phyloP scores from a whole-genome alignment of 2,888 invertebrate species.

The Hecatera dysodea region DNA sequence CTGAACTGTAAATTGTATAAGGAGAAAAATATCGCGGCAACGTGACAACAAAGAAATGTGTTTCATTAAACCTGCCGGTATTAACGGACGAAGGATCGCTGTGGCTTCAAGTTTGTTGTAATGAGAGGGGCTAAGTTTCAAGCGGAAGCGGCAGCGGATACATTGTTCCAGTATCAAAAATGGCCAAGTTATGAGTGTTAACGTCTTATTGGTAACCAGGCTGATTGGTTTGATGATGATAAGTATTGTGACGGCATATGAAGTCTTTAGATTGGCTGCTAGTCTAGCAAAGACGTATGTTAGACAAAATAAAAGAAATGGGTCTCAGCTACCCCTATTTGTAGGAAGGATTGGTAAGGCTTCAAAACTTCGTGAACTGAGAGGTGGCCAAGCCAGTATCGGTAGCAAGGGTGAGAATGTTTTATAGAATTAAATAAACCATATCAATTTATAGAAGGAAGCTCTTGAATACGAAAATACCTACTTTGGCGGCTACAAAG shows the following conservation, averaged over 20 bases:
- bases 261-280: background rate
- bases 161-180: background rate
- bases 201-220: background rate
- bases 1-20: slow-evolving; percentile 65
- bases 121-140: background rate
- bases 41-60: slow-evolving; percentile 79
- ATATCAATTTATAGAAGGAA: background rate
- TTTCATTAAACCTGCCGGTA: slow-evolving; percentile 81
- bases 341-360: background rate
- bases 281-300: background rate
- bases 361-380: background rate
- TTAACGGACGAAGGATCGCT: slow-evolving; percentile 53
- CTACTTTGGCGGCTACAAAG: too few species aligned
- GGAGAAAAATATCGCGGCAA: slow-evolving; percentile 69
- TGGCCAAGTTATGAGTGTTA: background rate
- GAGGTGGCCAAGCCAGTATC: background rate
- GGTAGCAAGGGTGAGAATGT: background rate
- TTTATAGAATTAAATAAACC: background rate
- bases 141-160: background rate
- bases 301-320: too few species aligned
- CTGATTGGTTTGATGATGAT: too few species aligned
- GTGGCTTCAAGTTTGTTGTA: slow-evolving; percentile 40
- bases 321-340: too few species aligned
- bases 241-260: too few species aligned
- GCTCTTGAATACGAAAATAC: background rate